A percentile compares a stretch with the other conserved stretches of the same genome.
Evolutionary conservation across 2,797 vertebrate species (phyloP).

Genomic region (Pseudochirops cupreus): DNA sequence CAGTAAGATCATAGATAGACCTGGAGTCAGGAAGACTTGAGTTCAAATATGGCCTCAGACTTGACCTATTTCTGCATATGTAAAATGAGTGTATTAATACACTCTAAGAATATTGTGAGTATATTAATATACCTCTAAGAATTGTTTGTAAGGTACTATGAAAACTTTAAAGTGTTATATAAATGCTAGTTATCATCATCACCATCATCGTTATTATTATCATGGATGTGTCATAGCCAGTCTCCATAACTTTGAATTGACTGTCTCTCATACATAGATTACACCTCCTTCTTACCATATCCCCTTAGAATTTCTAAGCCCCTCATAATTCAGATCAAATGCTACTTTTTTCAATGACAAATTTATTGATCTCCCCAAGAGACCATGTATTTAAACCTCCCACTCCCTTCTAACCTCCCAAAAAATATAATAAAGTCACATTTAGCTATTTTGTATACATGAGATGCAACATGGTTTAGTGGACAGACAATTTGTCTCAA

Average conservation of each 20-base stretch:
- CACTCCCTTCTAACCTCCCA: not conserved
- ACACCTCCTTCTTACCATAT: too few relatives aligned
- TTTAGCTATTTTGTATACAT: not conserved
- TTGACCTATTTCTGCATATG: not conserved
- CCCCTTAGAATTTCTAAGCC: not conserved
- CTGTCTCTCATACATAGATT: not conserved
- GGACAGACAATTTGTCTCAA: not conserved
- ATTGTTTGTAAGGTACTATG: not conserved
- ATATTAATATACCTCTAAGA: not conserved
- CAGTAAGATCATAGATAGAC: not conserved
- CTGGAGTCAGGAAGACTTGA: not conserved
- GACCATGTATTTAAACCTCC: not conserved
- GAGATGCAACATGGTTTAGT: not conserved
- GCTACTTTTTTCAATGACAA: too few relatives aligned
- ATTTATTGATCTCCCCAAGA: not conserved
- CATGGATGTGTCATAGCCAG: not conserved
- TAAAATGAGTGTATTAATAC: not conserved
- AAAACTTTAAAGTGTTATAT: not conserved
- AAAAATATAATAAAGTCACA: not conserved
- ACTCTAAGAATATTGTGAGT: not conserved
- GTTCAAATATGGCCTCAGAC: not conserved
- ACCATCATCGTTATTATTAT: not conserved
- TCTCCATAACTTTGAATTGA: not conserved
- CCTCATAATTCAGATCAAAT: not conserved
- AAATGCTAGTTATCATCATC: not conserved